Evolutionary conservation across 2,888 invertebrate species (phyloP), one percentile per base, ranked within the genome.

Genomic region (Notodonta dromedarius): DNA sequence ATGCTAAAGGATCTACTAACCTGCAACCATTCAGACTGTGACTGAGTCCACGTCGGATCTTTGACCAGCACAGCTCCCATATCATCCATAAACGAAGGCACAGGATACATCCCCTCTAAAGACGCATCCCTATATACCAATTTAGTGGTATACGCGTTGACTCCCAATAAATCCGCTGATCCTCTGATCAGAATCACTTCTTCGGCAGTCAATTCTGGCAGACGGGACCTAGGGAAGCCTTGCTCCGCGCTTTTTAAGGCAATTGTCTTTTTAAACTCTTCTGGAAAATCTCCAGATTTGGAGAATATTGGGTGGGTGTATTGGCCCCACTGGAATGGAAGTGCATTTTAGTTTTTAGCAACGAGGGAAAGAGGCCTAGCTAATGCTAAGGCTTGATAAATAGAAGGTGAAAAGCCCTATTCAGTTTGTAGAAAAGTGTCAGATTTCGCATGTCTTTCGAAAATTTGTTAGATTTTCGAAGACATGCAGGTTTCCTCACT

Each of bases 81-180:
- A 58, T 91, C 91, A 62, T 91, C 90, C 66, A 79, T 73, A 54
- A 81, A 89, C 0, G 94, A 94, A 0, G 93, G 92, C 0, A 81
- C 75, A 0, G 80, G 52, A 46, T 86, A 87, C 84, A 87, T 80
- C 56, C 90, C 90, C 6, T 89, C 88, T 58, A 86, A 70, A 32
- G 84, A 90, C 1, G 80, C 87, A 62, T 85, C 85, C 67, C 83
- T 79, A 62, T 90, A 88, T 0, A 90, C 89, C 67, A 94, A 59
- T 65, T 84, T 87, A 0, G 94, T 89, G 0, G 95, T 94, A 81
- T 95, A 96, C 61, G 95, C 93, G 76, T 96, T 96, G 6, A 96
- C 71, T 0, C 96, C 96, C 42, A 96, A 88, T 82, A 95, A 96
- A 79, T 96, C 96, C 0, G 95, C 92, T 5, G 96, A 94, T 4